Evolutionary conservation across 2,113 vertebrate species (phyloP).

Genomic region (Melanostigma gelatinosum): DNA sequence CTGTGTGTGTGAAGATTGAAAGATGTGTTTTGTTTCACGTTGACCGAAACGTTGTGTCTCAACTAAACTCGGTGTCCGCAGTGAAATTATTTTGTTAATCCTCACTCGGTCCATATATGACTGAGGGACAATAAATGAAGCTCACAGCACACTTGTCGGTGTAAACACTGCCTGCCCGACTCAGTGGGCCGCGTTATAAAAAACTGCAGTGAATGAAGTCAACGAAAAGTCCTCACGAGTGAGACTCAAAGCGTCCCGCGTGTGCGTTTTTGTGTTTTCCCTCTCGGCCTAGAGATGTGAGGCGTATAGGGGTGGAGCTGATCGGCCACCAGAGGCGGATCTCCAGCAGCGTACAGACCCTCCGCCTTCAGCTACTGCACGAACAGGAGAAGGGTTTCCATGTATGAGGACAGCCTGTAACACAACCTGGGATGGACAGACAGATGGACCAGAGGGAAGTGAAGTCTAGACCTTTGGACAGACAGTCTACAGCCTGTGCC

Average conservation of each 20-base stretch:
- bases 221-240: slow-evolving; percentile 4
- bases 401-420: slow-evolving; percentile 87
- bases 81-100: neutral
- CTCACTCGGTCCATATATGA: neutral
- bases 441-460: slow-evolving; percentile 55
- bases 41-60: no score
- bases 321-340: slow-evolving; percentile 98
- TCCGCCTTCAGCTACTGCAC: slow-evolving; percentile 94
- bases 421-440: slow-evolving; percentile 48
- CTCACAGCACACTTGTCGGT: neutral
- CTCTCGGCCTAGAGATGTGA: slow-evolving; percentile 90
- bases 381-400: slow-evolving; percentile 98
- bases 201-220: neutral
- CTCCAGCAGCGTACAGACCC: slow-evolving; percentile 96
- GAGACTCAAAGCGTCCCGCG: slow-evolving; percentile 28
- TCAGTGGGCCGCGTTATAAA: neutral
- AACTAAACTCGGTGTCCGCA: no score
- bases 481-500: slow-evolving; percentile 88
- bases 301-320: slow-evolving; percentile 93
- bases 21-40: no score
- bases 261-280: slow-evolving; percentile 24
- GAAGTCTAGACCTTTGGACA: slow-evolving; percentile 66
- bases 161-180: neutral
- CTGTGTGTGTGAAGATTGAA: no score
- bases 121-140: no score